Conservation (phyloP, 2,888 invertebrate species). For the Chymomyza procnemis region DNA sequence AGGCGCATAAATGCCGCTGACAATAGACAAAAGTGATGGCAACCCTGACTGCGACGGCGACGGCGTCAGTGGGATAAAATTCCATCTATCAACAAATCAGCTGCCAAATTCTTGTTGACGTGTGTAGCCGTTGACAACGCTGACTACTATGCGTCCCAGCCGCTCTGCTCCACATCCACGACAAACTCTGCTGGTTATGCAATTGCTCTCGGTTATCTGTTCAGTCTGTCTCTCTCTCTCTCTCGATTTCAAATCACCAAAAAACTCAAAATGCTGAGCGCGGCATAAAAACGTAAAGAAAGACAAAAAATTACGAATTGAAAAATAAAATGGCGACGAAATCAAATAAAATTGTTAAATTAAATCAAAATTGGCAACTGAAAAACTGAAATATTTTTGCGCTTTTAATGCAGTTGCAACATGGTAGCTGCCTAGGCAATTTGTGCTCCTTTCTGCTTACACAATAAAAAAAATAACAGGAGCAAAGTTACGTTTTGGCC, state of each 20-base stretch:
- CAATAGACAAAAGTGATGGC: constrained; percentile 47
- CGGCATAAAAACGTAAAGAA: constrained; percentile 1
- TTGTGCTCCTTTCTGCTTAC: constrained; percentile 18
- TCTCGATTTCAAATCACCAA: constrained; percentile 14
- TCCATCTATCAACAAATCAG: constrained; percentile 72
- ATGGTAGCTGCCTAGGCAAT: constrained; percentile 38
- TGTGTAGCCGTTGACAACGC: constrained; percentile 67
- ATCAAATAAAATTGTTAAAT: constrained; percentile 73
- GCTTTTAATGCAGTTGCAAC: constrained; percentile 64
- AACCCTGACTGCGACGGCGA: constrained; percentile 5
- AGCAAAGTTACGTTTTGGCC: background rate
- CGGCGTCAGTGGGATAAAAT: constrained; percentile 40
- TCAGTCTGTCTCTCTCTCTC: background rate
- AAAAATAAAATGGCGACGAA: constrained; percentile 28
- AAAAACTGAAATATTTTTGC: constrained; percentile 65
- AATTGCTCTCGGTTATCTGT: constrained; percentile 27
- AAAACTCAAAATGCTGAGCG: constrained; percentile 27
- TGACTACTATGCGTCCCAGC: background rate
- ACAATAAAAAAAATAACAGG: background rate
- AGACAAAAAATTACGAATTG: background rate
- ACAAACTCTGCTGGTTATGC: constrained; percentile 43
- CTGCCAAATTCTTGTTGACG: constrained; percentile 71
- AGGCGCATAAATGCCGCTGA: constrained; percentile 68
- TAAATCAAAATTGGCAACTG: constrained; percentile 67
- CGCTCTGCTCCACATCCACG: background rate